A percentile compares a stretch with the other conserved stretches of the same genome.
Conservation (phyloP, 2,113 vertebrate species). For the Micronycteris hirsuta region DNA sequence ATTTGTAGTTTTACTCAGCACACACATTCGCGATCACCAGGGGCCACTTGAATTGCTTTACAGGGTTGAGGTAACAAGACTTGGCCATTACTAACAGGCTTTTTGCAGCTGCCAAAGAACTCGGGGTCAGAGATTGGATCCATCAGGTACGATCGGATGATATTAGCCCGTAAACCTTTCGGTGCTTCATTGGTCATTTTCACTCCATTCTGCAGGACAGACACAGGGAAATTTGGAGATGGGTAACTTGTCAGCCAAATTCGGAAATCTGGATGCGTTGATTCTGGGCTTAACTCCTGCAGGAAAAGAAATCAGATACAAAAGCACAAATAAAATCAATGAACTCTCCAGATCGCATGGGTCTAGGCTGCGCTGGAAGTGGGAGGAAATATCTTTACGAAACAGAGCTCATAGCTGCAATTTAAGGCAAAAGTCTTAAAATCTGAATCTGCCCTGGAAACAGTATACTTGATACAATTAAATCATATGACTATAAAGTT, state of each 20-base stretch:
- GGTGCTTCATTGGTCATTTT: conserved; percentile 95
- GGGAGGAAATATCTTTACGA: not conserved
- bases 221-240: conserved; percentile 88
- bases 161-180: conserved; percentile 89
- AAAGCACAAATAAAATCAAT: not conserved
- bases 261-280: conserved; percentile 90
- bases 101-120: conserved; percentile 89
- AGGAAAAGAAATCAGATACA: conserved; percentile 34
- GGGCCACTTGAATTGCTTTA: not conserved
- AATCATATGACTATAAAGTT: not conserved
- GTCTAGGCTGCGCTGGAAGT: not conserved
- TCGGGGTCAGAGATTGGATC: conserved; percentile 89
- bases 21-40: not conserved
- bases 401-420: not conserved
- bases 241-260: conserved; percentile 94
- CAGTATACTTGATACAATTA: not conserved
- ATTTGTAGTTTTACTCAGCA: conserved; percentile 10
- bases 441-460: not conserved
- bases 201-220: conserved; percentile 91
- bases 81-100: conserved; percentile 80
- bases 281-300: conserved; percentile 89
- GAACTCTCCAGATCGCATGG: not conserved
- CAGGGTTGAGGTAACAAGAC: conserved; percentile 8
- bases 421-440: not conserved
- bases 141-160: conserved; percentile 89